Conservation (phyloP, 2,888 invertebrate species). For the Tetanocera ferruginea region DNA sequence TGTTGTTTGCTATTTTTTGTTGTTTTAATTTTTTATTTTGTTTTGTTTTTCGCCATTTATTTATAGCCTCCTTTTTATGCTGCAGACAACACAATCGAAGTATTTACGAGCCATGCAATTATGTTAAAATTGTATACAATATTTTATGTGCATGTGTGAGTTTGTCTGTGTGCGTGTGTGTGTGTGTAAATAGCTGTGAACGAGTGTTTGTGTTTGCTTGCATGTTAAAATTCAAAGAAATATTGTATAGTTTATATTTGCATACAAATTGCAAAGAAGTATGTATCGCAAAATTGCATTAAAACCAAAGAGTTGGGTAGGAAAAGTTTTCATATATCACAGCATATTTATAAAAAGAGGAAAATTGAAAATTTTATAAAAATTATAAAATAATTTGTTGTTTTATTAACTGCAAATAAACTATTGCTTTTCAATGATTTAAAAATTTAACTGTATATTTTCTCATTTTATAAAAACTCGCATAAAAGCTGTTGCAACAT, state of each 20-base stretch:
- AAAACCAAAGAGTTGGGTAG: conserved; percentile 20
- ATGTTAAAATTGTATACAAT: conserved; percentile 43
- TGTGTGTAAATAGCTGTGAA: neutral
- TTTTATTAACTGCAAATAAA: no score
- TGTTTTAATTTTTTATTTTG: conserved; percentile 1
- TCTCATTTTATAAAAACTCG: no score
- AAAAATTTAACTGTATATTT: no score
- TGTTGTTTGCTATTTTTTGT: conserved; percentile 9
- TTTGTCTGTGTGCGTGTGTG: neutral
- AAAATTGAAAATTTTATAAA: neutral
- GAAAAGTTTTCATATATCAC: neutral
- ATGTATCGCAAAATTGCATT: conserved; percentile 41
- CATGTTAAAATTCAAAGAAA: conserved; percentile 33
- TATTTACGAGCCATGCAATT: conserved; percentile 47
- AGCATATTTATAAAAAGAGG: neutral
- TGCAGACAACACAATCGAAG: conserved; percentile 40
- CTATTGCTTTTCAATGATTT: no score
- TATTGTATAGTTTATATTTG: conserved; percentile 39
- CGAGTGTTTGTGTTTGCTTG: conserved; percentile 13
- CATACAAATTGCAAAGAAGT: conserved; percentile 46
- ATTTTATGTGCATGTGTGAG: conserved; percentile 13
- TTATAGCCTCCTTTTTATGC: conserved; percentile 35
- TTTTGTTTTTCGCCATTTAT: conserved; percentile 27
- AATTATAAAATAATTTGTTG: neutral
- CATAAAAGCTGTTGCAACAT: neutral